phyloP scores from a whole-genome alignment of 1,140 invertebrate species.

The Sycophaga agraensis region DNA sequence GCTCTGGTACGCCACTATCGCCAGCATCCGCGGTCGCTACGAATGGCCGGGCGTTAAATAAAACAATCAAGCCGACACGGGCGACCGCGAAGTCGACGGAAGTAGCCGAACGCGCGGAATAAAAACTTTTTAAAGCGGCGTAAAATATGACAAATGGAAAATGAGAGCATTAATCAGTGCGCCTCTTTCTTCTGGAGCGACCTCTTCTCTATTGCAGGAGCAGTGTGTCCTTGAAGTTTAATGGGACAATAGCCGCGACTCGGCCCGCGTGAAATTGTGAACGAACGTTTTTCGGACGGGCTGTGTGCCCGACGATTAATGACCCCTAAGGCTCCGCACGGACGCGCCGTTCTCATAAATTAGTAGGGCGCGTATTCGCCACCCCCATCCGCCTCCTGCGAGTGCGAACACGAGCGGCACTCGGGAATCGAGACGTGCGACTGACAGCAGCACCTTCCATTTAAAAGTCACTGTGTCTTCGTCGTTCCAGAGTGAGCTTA shows the following conservation, averaged over 20 bases:
- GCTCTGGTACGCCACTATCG: not conserved
- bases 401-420: conserved; percentile 4
- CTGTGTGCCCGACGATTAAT: not conserved
- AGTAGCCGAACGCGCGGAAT: not conserved
- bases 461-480: conserved; percentile 20
- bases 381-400: not conserved
- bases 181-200: not conserved
- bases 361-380: conserved; percentile 26
- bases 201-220: not conserved
- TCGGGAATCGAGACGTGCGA: conserved; percentile 11
- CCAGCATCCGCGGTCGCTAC: not conserved
- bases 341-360: conserved; percentile 26
- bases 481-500: too few relatives aligned
- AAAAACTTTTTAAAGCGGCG: conserved; percentile 5
- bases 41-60: conserved; percentile 13
- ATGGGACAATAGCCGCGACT: conserved; percentile 30
- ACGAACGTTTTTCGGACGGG: conserved; percentile 29
- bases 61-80: conserved; percentile 7
- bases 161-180: conserved; percentile 23
- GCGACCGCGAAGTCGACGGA: not conserved
- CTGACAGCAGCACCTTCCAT: not conserved
- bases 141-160: conserved; percentile 31
- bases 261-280: conserved; percentile 36
- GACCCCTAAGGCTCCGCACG: not conserved
- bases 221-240: conserved; percentile 29